Evolutionary conservation across 1,140 invertebrate species (phyloP), one percentile per base, ranked within the genome.

Genomic region (Drosophila albomicans): DNA sequence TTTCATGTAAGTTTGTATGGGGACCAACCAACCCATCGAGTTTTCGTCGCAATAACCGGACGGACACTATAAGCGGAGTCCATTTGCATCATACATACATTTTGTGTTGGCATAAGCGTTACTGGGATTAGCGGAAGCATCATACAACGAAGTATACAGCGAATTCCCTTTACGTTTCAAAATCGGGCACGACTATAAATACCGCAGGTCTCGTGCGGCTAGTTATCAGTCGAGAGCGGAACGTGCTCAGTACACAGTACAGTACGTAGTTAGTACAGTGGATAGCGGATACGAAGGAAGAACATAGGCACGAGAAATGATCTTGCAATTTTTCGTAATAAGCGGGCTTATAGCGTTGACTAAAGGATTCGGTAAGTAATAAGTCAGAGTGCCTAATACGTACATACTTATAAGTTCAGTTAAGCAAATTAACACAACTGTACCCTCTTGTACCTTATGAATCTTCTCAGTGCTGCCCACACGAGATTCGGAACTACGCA

Each of bases 171-270:
- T 20, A 3, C 20, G 52, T 88, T 84, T 84, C 72, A 75, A 80
- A 75, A 84, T 66, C 48, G 52, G 5, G 45, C 32, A 15, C 32
- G 43, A 20, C 71, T 88, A 88, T 88, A 88, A 88, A 88, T 89
- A 85, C 61, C 52, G 56, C 67, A 51, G 62, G 85, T 89, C 78
- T 85, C 85, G 85, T 89, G 85, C 67, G 28, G 62, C 13, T 52
- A 41, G 5, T 54, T 76, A 88, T 89, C 78, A 88, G 71, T 89
- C 30, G 16, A 46, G 20, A 7, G 66, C 52, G 51, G 80, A 88
- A 89, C 84, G 84, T 81, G 84, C 58, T 32, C 54, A 48, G 58
- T 49, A 73, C 45, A 48, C 25, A 51, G 81, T 71, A 74, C 74
- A 74, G 57, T 20, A 11, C 20, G 20, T 20, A 20, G 20, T 20